Evolutionary conservation across 2,113 vertebrate genomes (phyloP).

Genomic region (Coptodon rendalli): DNA sequence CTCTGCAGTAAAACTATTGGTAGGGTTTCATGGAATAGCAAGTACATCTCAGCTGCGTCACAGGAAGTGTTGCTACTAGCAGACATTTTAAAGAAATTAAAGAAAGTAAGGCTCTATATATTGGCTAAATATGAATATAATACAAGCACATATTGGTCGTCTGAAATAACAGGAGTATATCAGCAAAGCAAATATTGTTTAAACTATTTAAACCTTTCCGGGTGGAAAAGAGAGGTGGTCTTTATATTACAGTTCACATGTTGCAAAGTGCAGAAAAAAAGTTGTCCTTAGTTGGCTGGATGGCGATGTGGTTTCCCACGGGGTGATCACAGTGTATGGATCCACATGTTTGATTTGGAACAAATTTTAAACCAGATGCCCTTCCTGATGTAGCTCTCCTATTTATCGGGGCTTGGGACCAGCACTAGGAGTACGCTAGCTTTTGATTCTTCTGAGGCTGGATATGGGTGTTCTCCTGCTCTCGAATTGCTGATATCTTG

Average conservation of each 20-base stretch:
- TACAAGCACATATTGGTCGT: neutral
- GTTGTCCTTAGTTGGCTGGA: neutral
- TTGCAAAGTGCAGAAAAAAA: neutral
- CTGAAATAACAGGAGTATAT: neutral
- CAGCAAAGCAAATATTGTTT: neutral
- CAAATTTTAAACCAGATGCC: neutral
- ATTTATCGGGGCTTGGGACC: neutral
- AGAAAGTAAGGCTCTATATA: neutral
- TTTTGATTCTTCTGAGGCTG: neutral
- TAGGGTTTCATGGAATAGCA: neutral
- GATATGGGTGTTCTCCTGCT: neutral
- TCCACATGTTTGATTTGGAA: neutral
- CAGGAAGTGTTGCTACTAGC: neutral
- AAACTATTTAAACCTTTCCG: neutral
- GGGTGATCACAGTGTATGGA: neutral
- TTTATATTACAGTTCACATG: neutral
- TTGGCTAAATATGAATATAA: neutral
- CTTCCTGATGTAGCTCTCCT: neutral
- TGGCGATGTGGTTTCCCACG: neutral
- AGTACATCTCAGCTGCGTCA: neutral
- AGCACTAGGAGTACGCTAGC: neutral
- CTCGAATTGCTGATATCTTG: neutral
- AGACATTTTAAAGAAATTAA: fast-evolving
- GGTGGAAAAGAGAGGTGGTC: neutral
- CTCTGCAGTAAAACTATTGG: neutral